phyloP scores from a whole-genome alignment of 2,797 vertebrate genomes.

The Discoglossus pictus region DNA sequence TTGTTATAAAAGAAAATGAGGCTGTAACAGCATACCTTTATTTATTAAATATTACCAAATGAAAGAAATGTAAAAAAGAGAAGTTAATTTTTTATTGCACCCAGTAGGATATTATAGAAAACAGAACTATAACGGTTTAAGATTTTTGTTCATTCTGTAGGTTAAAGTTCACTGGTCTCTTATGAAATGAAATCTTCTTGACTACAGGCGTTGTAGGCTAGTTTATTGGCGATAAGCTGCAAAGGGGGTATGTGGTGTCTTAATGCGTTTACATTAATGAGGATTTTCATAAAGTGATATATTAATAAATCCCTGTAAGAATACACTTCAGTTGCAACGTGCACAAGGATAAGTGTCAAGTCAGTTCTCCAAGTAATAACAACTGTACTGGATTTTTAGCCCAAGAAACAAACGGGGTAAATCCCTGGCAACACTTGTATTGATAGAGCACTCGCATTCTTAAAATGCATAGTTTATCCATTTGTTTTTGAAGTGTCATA shows the following conservation, averaged over 20 bases:
- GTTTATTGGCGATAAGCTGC: conserved; percentile 26
- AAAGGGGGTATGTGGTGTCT: conserved; percentile 4
- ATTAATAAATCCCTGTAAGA: conserved; percentile 22
- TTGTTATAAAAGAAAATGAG: conserved; percentile 52
- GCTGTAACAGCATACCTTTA: conserved; percentile 44
- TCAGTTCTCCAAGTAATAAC: too few species aligned
- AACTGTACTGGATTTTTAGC: conserved; percentile 7
- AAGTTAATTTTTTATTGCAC: conserved; percentile 29
- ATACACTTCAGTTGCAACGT: conserved; percentile 5
- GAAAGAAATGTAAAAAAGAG: conserved; percentile 18
- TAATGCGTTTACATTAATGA: conserved; percentile 28
- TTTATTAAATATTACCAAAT: conserved; percentile 43
- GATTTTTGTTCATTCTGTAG: conserved; percentile 29
- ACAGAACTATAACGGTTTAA: conserved; percentile 23
- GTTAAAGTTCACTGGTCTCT: conserved; percentile 42
- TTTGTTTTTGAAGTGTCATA: conserved; percentile 72
- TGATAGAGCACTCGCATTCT: conserved; percentile 42
- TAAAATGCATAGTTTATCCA: conserved; percentile 59
- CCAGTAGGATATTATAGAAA: conserved; percentile 28
- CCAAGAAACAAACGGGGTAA: conserved; percentile 57
- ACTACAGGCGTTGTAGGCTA: conserved; percentile 18
- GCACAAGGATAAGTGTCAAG: not conserved
- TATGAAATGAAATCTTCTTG: conserved; percentile 37
- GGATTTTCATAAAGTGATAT: conserved; percentile 8
- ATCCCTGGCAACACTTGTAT: conserved; percentile 52